Conservation (phyloP, 2,797 vertebrate genomes). For the Emys orbicularis region DNA sequence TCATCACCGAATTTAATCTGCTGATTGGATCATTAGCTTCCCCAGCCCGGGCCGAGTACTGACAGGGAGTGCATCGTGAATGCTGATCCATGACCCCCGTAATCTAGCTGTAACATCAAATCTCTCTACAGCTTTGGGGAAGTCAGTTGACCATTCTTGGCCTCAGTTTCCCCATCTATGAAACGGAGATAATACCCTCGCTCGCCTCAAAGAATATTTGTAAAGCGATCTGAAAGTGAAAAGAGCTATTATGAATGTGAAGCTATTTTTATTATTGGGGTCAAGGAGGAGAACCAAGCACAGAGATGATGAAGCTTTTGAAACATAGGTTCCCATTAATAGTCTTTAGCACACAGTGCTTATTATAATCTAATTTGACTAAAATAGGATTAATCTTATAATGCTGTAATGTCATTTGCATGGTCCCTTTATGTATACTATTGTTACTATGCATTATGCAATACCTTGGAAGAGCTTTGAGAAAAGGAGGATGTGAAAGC, state of each 20-base stretch:
- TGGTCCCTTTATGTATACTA: conserved; percentile 73
- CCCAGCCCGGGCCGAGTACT: no score
- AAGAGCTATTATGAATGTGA: neutral
- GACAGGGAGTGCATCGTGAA: no score
- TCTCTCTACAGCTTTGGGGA: neutral
- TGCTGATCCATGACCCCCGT: no score
- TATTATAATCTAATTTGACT: conserved; percentile 79
- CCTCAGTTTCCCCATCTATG: conserved; percentile 16
- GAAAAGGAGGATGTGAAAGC: conserved; percentile 49
- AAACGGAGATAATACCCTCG: neutral
- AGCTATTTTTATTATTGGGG: conserved; percentile 69
- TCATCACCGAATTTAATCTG: no score
- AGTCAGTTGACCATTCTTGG: fast-evolving
- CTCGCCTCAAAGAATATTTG: conserved; percentile 3
- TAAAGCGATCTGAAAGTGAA: neutral
- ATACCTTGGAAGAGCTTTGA: conserved; percentile 52
- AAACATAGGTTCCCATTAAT: conserved; percentile 73
- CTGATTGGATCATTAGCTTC: no score
- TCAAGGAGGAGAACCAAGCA: conserved; percentile 35
- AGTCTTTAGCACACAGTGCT: conserved; percentile 63
- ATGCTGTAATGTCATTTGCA: conserved; percentile 77
- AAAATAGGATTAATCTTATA: conserved; percentile 79
- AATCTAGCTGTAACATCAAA: neutral
- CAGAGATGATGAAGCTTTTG: conserved; percentile 61
- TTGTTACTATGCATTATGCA: conserved; percentile 74